Base-by-base conservation (phyloP, 2,113 vertebrate genomes). In the Eretmochelys imbricata region DNA sequence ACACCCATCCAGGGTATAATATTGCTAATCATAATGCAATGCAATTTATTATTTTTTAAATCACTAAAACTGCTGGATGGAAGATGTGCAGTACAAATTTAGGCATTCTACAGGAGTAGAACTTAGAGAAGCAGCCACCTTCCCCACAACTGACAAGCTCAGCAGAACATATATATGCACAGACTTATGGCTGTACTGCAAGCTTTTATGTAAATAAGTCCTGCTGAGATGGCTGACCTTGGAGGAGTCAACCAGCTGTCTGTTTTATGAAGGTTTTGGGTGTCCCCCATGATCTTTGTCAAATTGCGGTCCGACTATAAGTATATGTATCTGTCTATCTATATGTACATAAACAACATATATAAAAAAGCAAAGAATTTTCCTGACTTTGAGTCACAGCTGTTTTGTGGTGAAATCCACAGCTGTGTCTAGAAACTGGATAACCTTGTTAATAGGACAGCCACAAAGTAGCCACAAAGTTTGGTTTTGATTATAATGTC, bases 401-500 rank as follows among this genome's bases (percentile, higher is more conserved):
- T 95, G 90, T 93, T 97, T 96, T 92, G 51, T 27, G 31, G 82
- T 95, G 88, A 96, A 92, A 95, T 94, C 93, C 0, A 0, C 76
- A 96, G 94, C 94, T 97, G 49, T 92, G 93, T 95, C 96, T 84
- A 96, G 96, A 91, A 95, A 91, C 82, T 95, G 92, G 42, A 90
- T 53, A 57, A 91, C 90, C 93, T 97, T 81, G 24, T 96, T 97
- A 96, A 84, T 27, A 93, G 90, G 92, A 93, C 88, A 91, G 93
- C 97, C 97, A 95, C 91, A 93, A 86, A 95, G 89, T 89, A 97
- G 94, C 95, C 87, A 94, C 38, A 86, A 84, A 89, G 84, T 97
- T 97, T 97, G 96, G 90, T 96, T 98, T 98, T 97, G 94, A 97
- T 98, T 97, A 97, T 82, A 94, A 93, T 0, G 84, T 89, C 92